Percentiles rank a stretch among this genome's conserved stretches.
phyloP scores from a whole-genome alignment of 2,797 vertebrate species.

The Pseudomugil tenellus region DNA sequence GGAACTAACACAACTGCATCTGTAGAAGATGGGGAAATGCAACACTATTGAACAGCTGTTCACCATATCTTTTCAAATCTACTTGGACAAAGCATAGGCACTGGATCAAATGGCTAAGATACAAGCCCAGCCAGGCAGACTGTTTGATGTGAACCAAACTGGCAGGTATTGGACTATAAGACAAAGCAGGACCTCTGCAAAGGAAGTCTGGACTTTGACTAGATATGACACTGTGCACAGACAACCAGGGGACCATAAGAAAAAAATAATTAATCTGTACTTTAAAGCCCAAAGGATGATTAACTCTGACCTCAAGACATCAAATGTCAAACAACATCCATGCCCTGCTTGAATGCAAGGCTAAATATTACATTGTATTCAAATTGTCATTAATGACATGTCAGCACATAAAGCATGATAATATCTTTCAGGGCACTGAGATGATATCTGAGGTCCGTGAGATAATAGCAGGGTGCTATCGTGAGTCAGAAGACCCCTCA shows the following conservation, averaged over 20 bases:
- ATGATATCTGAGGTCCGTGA: constrained; percentile 23
- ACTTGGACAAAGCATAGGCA: constrained; percentile 66
- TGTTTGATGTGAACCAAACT: constrained; percentile 60
- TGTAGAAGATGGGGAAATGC: constrained; percentile 72
- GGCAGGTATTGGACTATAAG: constrained; percentile 54
- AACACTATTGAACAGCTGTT: constrained; percentile 83
- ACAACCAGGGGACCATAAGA: constrained; percentile 59
- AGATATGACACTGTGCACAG: constrained; percentile 61
- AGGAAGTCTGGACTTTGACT: constrained; percentile 70
- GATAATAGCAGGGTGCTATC: constrained; percentile 44
- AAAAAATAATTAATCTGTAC: constrained; percentile 69
- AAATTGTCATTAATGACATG: constrained; percentile 47
- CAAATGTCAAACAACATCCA: constrained; percentile 22
- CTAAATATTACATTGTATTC: constrained; percentile 55
- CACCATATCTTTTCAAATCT: constrained; percentile 75
- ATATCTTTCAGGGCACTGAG: constrained; percentile 16
- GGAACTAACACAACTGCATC: constrained; percentile 73
- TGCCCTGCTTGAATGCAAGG: constrained; percentile 25
- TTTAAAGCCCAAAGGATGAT: constrained; percentile 54
- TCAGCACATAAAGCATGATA: constrained; percentile 40
- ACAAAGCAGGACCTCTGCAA: constrained; percentile 58
- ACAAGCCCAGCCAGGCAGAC: constrained; percentile 36
- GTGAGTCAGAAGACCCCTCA: constrained; percentile 14
- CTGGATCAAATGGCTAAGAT: constrained; percentile 61
- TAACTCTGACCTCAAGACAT: constrained; percentile 48